A percentile compares a stretch with the other conserved stretches of the same genome.
These are phyloP conservation scores for Leptinotarsa defecta DNA, from an alignment of 1,140 invertebrate genomes.

Conservation along the genomic window DNA sequence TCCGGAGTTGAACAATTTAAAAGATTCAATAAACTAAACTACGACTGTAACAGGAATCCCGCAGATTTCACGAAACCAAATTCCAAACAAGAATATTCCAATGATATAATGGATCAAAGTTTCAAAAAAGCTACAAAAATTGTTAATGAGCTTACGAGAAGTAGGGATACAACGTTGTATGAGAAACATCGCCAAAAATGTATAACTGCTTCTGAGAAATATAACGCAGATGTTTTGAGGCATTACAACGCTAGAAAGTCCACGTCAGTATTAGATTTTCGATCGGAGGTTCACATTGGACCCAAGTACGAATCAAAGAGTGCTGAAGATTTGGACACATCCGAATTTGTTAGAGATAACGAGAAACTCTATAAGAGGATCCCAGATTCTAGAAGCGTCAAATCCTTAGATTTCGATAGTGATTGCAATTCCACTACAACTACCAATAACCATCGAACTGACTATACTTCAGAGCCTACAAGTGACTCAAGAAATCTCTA, in stretches of 20 bases:
- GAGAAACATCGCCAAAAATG: slow-evolving; percentile 53
- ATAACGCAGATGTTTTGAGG: slow-evolving; percentile 51
- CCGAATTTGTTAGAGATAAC: slow-evolving; percentile 34
- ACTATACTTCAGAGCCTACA: slow-evolving; percentile 64
- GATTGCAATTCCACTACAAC: slow-evolving; percentile 60
- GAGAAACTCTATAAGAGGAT: slow-evolving; percentile 51
- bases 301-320: slow-evolving; percentile 51
- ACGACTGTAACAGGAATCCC: slow-evolving; percentile 34
- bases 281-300: slow-evolving; percentile 51
- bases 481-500: slow-evolving; percentile 55
- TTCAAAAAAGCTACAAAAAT: slow-evolving; percentile 55
- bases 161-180: slow-evolving; percentile 49
- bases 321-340: slow-evolving; percentile 45
- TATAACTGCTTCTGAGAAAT: slow-evolving; percentile 54
- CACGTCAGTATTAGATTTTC: slow-evolving; percentile 53
- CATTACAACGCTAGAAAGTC: slow-evolving; percentile 55
- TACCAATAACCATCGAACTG: slow-evolving; percentile 51
- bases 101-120: slow-evolving; percentile 51
- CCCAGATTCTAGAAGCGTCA: slow-evolving; percentile 64
- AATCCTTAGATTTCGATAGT: slow-evolving; percentile 70
- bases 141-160: slow-evolving; percentile 52
- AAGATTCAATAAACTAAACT: slow-evolving; percentile 40
- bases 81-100: slow-evolving; percentile 40
- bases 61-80: slow-evolving; percentile 39
- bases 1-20: slow-evolving; percentile 56